Conservation (phyloP, 2,113 vertebrate species). For the Carassius auratus region DNA sequence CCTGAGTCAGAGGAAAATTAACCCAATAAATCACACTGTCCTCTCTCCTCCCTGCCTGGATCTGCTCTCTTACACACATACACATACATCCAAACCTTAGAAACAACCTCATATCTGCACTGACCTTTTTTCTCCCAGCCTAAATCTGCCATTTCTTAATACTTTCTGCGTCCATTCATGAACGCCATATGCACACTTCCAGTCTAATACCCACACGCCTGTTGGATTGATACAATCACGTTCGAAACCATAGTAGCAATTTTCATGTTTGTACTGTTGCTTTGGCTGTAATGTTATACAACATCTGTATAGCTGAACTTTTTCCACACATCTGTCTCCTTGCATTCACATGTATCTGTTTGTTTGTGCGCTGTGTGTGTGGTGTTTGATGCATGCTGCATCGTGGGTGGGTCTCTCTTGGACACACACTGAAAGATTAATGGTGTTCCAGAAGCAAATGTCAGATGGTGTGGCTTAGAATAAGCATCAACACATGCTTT, state of each 20-base stretch:
- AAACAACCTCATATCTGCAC: not conserved
- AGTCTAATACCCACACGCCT: not conserved
- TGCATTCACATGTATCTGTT: not conserved
- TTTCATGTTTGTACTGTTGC: not conserved
- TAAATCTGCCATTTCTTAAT: not conserved
- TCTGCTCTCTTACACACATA: not conserved
- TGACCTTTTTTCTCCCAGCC: not conserved
- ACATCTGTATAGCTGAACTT: not conserved
- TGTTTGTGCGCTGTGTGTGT: not conserved
- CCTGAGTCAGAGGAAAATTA: too few relatives aligned
- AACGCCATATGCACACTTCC: not conserved
- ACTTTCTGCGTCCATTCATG: not conserved
- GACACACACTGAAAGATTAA: slow-evolving; percentile 59
- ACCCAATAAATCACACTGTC: too few relatives aligned
- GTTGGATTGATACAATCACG: not conserved
- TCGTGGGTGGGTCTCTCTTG: slow-evolving; percentile 37
- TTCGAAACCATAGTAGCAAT: not conserved
- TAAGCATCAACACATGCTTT: slow-evolving; percentile 39
- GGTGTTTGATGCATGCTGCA: slow-evolving; percentile 5
- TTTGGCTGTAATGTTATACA: too few relatives aligned
- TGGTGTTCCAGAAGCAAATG: slow-evolving; percentile 52
- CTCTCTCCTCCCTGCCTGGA: slow-evolving; percentile 69
- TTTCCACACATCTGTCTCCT: slow-evolving; percentile 1
- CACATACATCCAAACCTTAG: not conserved
- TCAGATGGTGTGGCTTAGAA: slow-evolving; percentile 51